phyloP scores from a whole-genome alignment of 2,113 vertebrate genomes.

The Erpornis zantholeuca region DNA sequence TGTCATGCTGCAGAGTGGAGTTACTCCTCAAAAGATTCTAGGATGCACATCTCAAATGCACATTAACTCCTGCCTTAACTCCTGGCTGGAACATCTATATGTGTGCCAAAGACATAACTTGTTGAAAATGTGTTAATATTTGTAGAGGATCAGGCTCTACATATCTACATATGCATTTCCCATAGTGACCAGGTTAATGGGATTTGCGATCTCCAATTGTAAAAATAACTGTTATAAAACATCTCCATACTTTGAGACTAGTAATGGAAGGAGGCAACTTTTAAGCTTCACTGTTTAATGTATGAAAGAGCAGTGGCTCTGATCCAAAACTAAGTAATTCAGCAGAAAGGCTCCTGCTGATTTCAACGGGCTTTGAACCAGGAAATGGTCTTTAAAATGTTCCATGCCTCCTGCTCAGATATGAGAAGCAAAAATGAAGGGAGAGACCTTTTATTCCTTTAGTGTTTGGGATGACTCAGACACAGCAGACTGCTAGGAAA shows the following conservation, averaged over 20 bases:
- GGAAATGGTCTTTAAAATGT: background rate
- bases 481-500: conserved; percentile 24
- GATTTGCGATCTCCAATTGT: background rate
- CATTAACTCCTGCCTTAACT: background rate
- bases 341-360: background rate
- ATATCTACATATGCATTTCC: background rate
- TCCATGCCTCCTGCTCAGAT: background rate
- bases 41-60: background rate
- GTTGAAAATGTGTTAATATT: background rate
- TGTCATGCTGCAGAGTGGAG: background rate
- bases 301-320: background rate
- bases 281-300: background rate
- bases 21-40: background rate
- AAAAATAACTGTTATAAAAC: background rate
- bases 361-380: background rate
- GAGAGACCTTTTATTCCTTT: background rate
- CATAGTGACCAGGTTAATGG: background rate
- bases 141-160: background rate
- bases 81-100: background rate
- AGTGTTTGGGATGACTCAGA: conserved; percentile 43
- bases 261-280: background rate
- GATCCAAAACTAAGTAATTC: background rate
- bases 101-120: background rate
- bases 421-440: conserved; percentile 1
- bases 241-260: background rate